phyloP scores from a whole-genome alignment of 92 coral and sea anemone species.

The Epizoanthus ramosus region DNA sequence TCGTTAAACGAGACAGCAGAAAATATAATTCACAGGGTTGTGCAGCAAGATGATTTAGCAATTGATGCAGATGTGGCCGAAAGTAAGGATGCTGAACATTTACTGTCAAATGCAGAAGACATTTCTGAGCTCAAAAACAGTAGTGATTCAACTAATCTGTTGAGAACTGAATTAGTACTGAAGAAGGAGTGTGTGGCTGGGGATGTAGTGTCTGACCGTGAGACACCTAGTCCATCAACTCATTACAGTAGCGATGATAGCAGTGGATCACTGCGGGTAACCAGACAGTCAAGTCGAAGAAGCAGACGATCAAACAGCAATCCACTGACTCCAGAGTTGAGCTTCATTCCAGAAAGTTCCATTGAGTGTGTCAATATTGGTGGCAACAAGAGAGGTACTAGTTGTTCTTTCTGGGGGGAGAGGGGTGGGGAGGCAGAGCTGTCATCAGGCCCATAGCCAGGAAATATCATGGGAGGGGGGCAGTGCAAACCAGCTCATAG shows the following conservation, averaged over 20 bases:
- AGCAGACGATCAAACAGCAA: constrained; percentile 28
- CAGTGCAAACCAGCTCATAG: too few relatives aligned
- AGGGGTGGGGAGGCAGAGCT: constrained; percentile 32
- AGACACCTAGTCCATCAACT: not conserved
- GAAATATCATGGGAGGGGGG: too few relatives aligned
- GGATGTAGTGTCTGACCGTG: not conserved
- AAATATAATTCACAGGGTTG: not conserved
- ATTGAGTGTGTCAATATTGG: constrained; percentile 86
- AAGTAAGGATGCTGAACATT: too few relatives aligned
- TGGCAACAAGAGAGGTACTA: constrained; percentile 49
- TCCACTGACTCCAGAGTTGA: constrained; percentile 61
- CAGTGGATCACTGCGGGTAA: not conserved
- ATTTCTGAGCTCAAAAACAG: not conserved
- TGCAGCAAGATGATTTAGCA: not conserved
- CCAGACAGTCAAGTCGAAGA: constrained; percentile 4
- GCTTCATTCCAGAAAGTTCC: constrained; percentile 82
- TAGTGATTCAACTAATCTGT: not conserved
- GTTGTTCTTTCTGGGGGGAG: not conserved
- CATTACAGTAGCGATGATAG: constrained; percentile 1
- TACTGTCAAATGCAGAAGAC: not conserved
- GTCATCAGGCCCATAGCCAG: too few relatives aligned
- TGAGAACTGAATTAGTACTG: not conserved
- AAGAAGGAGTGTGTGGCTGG: constrained; percentile 5
- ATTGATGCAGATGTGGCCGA: not conserved
- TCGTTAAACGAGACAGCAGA: not conserved